phyloP scores from a whole-genome alignment of 1,140 invertebrate genomes.

The Musca vetustissima region DNA sequence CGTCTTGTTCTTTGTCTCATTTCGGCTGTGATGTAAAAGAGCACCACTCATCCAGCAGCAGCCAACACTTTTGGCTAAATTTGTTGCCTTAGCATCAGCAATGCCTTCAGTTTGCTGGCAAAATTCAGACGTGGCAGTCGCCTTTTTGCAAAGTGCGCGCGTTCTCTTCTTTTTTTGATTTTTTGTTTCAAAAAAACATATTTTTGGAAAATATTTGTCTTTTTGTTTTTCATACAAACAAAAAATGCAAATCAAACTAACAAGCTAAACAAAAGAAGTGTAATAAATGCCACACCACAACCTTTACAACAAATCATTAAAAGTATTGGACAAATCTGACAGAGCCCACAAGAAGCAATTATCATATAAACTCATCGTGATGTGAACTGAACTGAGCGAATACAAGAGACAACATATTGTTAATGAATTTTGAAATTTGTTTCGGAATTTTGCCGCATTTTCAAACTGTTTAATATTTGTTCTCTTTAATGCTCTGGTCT shows the following conservation, averaged over 20 bases:
- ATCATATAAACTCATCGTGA: no score
- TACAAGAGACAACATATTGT: no score
- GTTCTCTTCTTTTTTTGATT: constrained; percentile 16
- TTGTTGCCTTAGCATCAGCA: constrained; percentile 22
- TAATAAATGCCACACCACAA: not conserved
- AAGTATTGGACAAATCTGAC: not conserved
- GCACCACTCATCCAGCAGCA: no score
- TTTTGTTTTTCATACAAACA: not conserved
- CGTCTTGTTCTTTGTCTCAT: no score
- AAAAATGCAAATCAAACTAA: constrained; percentile 7
- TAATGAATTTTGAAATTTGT: no score
- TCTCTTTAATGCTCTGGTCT: no score
- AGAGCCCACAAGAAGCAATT: no score
- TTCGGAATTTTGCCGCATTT: no score
- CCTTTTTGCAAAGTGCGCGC: constrained; percentile 28
- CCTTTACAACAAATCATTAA: not conserved
- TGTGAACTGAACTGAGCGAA: no score
- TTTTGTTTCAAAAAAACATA: constrained; percentile 15
- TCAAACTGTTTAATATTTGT: no score
- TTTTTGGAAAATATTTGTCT: constrained; percentile 7
- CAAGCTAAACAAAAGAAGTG: not conserved
- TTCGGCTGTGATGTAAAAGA: no score
- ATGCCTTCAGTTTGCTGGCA: constrained; percentile 53
- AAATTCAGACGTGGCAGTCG: constrained; percentile 47
- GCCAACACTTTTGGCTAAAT: constrained; percentile 10